Percentiles rank a stretch among this genome's conserved stretches.
These are phyloP conservation scores for Tragelaphus strepsiceros DNA, from an alignment of 2,113 vertebrate species.

Conservation along the genomic window DNA sequence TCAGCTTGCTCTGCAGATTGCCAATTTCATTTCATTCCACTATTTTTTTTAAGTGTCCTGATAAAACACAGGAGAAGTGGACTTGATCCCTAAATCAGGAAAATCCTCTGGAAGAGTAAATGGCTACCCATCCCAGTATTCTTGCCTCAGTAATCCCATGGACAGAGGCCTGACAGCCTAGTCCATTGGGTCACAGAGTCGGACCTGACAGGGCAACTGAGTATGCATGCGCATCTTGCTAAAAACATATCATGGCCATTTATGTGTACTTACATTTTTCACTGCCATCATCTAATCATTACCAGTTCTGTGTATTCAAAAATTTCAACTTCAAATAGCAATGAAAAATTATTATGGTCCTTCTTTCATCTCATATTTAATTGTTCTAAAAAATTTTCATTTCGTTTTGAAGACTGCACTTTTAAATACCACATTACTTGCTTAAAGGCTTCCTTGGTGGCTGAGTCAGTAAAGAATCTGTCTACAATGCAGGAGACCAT, in stretches of 20 bases:
- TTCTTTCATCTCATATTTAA: background rate
- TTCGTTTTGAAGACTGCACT: background rate
- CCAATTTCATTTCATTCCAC: background rate
- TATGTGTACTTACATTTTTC: background rate
- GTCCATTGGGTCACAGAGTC: background rate
- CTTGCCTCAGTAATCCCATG: background rate
- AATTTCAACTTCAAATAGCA: background rate
- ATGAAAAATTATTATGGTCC: background rate
- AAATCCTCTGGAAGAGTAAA: background rate
- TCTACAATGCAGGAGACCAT: background rate
- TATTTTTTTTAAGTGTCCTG: background rate
- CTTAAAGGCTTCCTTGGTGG: background rate
- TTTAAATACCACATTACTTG: background rate
- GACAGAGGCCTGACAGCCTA: background rate
- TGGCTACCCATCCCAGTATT: background rate
- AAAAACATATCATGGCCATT: background rate
- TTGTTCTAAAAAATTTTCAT: background rate
- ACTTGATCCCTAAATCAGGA: background rate
- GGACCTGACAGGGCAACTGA: background rate
- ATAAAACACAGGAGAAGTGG: background rate
- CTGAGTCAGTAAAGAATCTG: background rate
- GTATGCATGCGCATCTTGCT: background rate
- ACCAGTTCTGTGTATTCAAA: background rate
- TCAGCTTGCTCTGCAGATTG: background rate
- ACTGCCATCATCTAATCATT: background rate